Evolutionary conservation across 2,113 vertebrate species (phyloP), one percentile per base, ranked within the genome.

Genomic region (Sakesphorus luctuosus): DNA sequence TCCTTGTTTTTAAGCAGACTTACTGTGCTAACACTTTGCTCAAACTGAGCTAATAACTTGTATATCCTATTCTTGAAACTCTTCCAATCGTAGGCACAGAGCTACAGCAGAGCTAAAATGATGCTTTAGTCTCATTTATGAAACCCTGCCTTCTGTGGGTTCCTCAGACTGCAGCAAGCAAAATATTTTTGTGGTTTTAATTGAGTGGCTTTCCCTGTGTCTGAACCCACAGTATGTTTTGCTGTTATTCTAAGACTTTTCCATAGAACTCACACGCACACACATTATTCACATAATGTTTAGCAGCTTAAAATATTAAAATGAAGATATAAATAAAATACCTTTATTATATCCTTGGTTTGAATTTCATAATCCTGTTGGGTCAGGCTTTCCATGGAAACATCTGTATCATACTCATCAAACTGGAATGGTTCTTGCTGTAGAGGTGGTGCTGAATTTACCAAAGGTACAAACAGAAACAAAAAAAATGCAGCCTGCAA

Each of bases 401-500:
- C 59, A 23, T 97, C 96, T 95, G 96, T 69, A 73, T 94, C 97
- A 65, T 98, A 95, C 3, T 98, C 97, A 74, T 93, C 94, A 82
- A 73, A 31, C 93, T 77, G 79, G 35, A 76, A 58, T 56, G 90
- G 74, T 61, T 97, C 93, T 90, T 98, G 97, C 81, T 95, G 97
- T 72, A 80, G 43, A 88, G 97, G 92, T 95, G 98, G 98, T 97
- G 98, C 98, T 94, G 98, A 95, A 68, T 97, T 96, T 93, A 98
- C 97, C 98, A 98, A 98, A 69, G 98, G 98, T 93, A 98, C 85
- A 81, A 99, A 90, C 58, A 98, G 72, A 72, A 98, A 96, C 89
- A 98, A 97, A 79, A 99, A 97, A 83, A 99, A 69, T 49, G 97
- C 38, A 76, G 94, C 85, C 93, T 96, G 98, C 96, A 98, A 97